Evolutionary conservation across 2,888 invertebrate species (phyloP), one percentile per base, ranked within the genome.

Genomic region (Hydrotaea diabolus): DNA sequence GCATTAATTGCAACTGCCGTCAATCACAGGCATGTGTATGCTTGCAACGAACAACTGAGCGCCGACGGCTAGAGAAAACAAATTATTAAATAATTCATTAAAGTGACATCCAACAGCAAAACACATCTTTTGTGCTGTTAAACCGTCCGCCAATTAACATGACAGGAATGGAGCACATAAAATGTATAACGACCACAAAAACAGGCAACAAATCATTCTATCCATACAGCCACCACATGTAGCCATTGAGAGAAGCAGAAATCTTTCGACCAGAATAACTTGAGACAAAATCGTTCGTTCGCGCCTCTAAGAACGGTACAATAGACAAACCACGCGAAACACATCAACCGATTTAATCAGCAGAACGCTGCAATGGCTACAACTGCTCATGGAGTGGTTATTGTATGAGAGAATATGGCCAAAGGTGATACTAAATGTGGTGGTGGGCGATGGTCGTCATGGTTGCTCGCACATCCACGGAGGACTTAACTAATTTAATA

Each of bases 71-170:
- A 43, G 39, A 11, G 26, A 5, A 39, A 39, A 13, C 17, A 31
- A 62, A 62, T 46, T 74, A 78, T 79, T 78, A 66, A 78, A 81
- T 76, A 72, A 76, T 81, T 79, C 81, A 76, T 78, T 78, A 49
- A 73, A 81, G 69, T 81, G 77, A 55, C 77, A 84, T 69, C 15
- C 26, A 57, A 66, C 77, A 84, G 7, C 17, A 84, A 66, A 66
- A 62, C 17, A 77, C 49, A 78, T 73, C 31, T 73, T 74, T 69
- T 74, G 17, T 46, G 69, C n/a, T 57, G n/a, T 26, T 75, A 72
- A 78, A 11, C 71, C 43, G 81, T 77, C 78, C 59, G 72, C 8
- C 84, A 81, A 66, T 79, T 81, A 76, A 43, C 78, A 73, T 84
- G 81, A 81, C 81, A 81, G 77, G 75, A 66, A 17, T 73, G 75